Evolutionary conservation across 2,797 vertebrate species (phyloP).

Genomic region (Lepus townsendii): DNA sequence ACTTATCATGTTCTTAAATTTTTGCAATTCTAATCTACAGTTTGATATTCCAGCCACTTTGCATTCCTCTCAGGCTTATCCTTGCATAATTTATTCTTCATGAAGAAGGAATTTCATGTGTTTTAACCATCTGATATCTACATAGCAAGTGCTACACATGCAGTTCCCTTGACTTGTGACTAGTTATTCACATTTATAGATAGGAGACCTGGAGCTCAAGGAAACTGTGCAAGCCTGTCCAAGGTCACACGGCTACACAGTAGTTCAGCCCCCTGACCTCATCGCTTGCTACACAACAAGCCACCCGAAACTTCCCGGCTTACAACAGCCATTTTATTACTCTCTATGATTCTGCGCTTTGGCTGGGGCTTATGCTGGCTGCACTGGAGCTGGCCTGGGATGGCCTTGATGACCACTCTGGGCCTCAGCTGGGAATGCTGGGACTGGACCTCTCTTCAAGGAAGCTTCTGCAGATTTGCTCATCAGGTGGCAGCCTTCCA

Average conservation of each 20-base stretch:
- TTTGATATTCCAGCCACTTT: neutral
- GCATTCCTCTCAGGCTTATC: neutral
- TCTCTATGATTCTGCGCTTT: neutral
- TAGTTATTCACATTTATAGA: neutral
- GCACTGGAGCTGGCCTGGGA: neutral
- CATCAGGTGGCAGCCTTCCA: neutral
- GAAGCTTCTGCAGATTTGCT: neutral
- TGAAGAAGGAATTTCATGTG: neutral
- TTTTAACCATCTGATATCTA: neutral
- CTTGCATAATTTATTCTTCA: neutral
- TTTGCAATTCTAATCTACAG: neutral
- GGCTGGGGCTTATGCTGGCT: neutral
- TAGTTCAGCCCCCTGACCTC: neutral
- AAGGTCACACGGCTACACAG: neutral
- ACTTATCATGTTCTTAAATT: neutral
- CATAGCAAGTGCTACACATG: neutral
- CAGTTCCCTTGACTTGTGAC: neutral
- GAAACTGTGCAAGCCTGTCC: neutral
- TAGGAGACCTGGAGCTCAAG: neutral
- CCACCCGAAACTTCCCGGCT: neutral
- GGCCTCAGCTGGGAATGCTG: neutral
- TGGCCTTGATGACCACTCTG: neutral
- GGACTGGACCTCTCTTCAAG: neutral
- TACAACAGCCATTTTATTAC: neutral
- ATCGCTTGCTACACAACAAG: neutral